Conservation (phyloP, 2,888 invertebrate genomes). For the Macrophya alboannulata region DNA sequence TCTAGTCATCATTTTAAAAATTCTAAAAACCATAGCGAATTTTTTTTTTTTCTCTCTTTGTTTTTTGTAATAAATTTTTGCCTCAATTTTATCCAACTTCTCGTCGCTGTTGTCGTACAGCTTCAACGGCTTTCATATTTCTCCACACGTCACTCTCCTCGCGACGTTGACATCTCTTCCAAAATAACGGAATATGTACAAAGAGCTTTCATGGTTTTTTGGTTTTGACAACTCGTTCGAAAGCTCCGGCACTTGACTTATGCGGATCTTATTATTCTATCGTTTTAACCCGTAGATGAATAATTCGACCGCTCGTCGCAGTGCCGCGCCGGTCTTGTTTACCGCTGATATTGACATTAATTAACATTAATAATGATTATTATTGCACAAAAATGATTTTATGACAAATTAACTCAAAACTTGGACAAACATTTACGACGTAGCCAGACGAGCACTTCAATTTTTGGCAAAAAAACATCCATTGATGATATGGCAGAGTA, state of each 20-base stretch:
- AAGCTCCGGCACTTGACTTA: background rate
- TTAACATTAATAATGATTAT: background rate
- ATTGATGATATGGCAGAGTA: background rate
- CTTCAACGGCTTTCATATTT: background rate
- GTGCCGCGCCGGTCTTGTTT: background rate
- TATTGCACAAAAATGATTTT: background rate
- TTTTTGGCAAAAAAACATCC: background rate
- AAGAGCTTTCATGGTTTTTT: slow-evolving; percentile 31
- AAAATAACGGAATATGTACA: background rate
- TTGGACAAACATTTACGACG: background rate
- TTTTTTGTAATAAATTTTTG: background rate
- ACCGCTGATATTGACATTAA: background rate
- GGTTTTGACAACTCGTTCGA: background rate
- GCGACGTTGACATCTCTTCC: background rate
- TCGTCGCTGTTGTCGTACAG: background rate
- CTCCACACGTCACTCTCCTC: background rate
- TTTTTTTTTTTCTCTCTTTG: too few relatives aligned
- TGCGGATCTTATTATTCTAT: background rate
- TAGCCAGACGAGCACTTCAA: background rate
- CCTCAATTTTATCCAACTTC: background rate
- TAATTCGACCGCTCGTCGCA: background rate
- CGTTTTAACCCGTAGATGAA: background rate
- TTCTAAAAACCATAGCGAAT: background rate
- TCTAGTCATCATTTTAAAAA: slow-evolving; percentile 9
- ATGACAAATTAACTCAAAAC: background rate